These are phyloP conservation scores for Nymphalis urticae DNA, from an alignment of 2,888 invertebrate species.

Conservation along the genomic window DNA sequence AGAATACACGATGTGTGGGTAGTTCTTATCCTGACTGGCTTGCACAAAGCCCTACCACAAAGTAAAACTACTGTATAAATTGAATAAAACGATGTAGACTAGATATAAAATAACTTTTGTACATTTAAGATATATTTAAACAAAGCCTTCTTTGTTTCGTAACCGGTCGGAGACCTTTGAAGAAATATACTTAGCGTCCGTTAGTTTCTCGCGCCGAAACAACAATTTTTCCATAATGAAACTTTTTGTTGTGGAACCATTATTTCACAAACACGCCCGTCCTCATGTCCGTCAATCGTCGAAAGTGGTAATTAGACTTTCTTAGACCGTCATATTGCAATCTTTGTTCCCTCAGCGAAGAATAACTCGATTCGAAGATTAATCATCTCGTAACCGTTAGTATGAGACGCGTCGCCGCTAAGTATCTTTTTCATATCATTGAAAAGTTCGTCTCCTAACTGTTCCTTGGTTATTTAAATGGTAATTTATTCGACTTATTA, in stretches of 20 bases:
- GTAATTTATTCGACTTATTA: constrained; percentile 38
- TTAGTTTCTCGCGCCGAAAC: constrained; percentile 10
- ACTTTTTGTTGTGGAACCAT: constrained; percentile 43
- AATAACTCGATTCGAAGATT: constrained; percentile 41
- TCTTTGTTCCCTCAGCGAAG: constrained; percentile 43
- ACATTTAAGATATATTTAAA: too few species aligned
- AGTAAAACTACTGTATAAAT: too few species aligned
- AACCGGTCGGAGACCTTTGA: too few species aligned
- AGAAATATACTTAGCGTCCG: background rate
- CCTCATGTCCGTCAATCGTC: constrained; percentile 41
- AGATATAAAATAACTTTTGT: too few species aligned
- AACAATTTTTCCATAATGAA: constrained; percentile 38
- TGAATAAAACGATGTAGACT: too few species aligned
- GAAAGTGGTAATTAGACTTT: constrained; percentile 45
- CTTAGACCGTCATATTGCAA: constrained; percentile 38
- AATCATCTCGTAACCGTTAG: constrained; percentile 46
- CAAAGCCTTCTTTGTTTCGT: too few species aligned
- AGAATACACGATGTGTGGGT: too few species aligned
- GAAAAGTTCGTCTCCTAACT: constrained; percentile 40
- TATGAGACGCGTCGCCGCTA: constrained; percentile 41
- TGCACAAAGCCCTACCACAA: too few species aligned
- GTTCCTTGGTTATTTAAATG: constrained; percentile 41
- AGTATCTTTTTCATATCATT: constrained; percentile 47
- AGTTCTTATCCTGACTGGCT: too few species aligned
- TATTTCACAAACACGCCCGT: constrained; percentile 39